Evolutionary conservation across 2,888 invertebrate genomes (phyloP).

Genomic region (Lasioglossum vierecki): DNA sequence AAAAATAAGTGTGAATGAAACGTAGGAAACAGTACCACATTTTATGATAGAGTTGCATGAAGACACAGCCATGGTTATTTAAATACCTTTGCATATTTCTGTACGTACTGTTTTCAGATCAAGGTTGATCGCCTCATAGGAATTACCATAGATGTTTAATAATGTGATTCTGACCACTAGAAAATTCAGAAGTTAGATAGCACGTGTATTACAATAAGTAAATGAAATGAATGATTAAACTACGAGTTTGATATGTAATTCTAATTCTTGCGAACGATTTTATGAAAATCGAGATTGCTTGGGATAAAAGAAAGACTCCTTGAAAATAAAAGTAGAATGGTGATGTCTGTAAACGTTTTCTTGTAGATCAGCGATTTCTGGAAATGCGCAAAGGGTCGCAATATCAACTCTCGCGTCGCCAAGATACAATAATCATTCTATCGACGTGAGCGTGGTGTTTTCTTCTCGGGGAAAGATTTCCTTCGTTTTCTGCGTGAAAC

Average conservation of each 20-base stretch:
- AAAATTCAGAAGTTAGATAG: no score
- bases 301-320: neutral
- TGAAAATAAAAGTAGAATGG: neutral
- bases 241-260: neutral
- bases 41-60: no score
- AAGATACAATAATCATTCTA: neutral
- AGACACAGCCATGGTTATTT: no score
- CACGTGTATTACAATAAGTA: neutral
- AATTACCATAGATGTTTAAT: no score
- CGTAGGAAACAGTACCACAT: no score
- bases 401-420: neutral
- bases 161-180: no score
- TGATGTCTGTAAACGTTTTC: neutral
- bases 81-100: no score
- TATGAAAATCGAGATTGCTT: neutral
- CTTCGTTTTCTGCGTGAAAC: constrained; percentile 73
- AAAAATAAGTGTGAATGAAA: no score
- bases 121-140: no score
- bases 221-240: neutral
- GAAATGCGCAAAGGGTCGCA: neutral
- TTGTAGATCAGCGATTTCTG: neutral
- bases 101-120: no score
- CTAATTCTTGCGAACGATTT: neutral
- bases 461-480: neutral
- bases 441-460: neutral